Base-by-base conservation (phyloP, 2,888 invertebrate genomes). In the Lissocephala sabroskyi region DNA sequence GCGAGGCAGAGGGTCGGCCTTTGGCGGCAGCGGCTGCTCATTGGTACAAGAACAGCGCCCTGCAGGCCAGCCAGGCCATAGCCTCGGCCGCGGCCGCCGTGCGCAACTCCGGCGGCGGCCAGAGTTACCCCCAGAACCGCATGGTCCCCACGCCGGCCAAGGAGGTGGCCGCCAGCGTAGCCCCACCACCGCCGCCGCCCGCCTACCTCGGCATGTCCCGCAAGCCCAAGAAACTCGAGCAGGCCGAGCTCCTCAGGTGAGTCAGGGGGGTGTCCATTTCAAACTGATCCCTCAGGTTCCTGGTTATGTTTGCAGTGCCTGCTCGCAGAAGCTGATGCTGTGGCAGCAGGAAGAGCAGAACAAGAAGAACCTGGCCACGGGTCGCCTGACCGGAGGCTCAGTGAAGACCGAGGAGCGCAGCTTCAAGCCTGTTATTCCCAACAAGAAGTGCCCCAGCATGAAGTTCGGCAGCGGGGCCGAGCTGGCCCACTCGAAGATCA, bases 11-110 rank as follows among this genome's bases (percentile, higher is more conserved):
- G 10, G 17, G 56, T 41, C 70, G 83, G 40, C 91, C 92, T 0
- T 63, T 92, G 16, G 90, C 90, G 1, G 4, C 70, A 82, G 39
- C 91, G 92, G 0, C 63, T 92, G 16, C 90, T 90, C 1, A 37
- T 10, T 92, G 91, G 91, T 90, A 89, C 6, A 85, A 88, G 45
- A 88, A 89, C 10, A 35, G 26, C 17, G 86, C 88, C 3, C 86
- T 87, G 32, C 42, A 42, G 11, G 33, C 48, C 33, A 56, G 32
- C 32, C 50, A 44, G n/a, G 37, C 41, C 17, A 41, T 62, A 19
- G 23, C 51, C 19, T 45, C 26, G 2, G 36, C 37, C 3, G 19
- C 50, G 5, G 23, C 44, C 41, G 44, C 39, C 26, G 17, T 51
- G 2, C 47, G 56, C 13, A 52, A 44, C 28, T 3, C 29, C 36